Base-by-base conservation (phyloP, 2,888 invertebrate species). In the Alentia gelatinosa region DNA sequence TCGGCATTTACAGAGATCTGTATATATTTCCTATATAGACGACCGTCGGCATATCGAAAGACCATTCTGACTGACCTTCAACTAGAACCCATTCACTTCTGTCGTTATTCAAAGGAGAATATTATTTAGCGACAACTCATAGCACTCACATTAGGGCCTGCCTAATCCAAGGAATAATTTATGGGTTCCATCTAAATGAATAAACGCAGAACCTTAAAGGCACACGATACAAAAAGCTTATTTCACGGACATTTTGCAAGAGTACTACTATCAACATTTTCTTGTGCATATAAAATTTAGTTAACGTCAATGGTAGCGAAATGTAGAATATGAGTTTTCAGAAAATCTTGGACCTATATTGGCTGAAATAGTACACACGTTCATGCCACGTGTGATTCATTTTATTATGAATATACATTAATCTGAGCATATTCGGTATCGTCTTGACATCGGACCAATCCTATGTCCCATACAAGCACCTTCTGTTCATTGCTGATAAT, bases 111-210 rank as follows among this genome's bases (percentile, higher is more conserved):
- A 56, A 19, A 56, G 3, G 56, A 56, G 19, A 56, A 56, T 5
- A 74, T n/a, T 26, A 30, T 74, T 33, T 19, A 74, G n/a, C 74
- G 26, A 74, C 74, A 74, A 56, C 15, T n/a, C 30, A 5, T 26
- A 74, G n/a, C 7, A 74, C 33, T 33, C 3, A 15, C 74, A 79
- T 79, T 79, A 79, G 79, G 79, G 26, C 79, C 79, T 79, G 79
- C 79, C 79, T 79, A 79, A 79, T 39, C 79, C 15, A 15, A 74
- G 47, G 19, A 74, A 30, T 4, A n/a, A 74, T 74, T 74, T 74
- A 74, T n/a, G 33, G 4, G 74, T 74, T 74, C 15, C 30, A 74
- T 74, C 33, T 47, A 47, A 56, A 3, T 4, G 19, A 26, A 33
- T 33, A 33, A 30, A 74, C 1, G 33, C 4, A 30, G 30, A 12